These are phyloP conservation scores for Lasioglossum malachurum DNA, from an alignment of 2,888 invertebrate species.

Conservation along the genomic window DNA sequence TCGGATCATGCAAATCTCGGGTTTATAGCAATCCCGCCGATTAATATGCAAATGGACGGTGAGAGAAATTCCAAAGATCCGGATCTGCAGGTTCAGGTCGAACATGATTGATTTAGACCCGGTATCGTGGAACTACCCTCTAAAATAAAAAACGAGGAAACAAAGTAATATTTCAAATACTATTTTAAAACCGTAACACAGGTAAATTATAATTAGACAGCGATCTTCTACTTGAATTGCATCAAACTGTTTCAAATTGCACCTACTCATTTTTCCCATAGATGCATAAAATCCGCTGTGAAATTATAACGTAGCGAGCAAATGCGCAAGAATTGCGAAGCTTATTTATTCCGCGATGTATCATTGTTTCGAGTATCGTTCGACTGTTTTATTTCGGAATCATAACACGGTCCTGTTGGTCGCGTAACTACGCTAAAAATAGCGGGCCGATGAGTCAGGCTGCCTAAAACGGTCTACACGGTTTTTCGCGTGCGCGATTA, in stretches of 20 bases:
- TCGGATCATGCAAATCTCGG: constrained; percentile 11
- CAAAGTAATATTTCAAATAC: too few species aligned
- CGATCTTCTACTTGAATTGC: too few species aligned
- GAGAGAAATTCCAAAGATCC: not conserved
- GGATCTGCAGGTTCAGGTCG: not conserved
- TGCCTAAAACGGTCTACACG: constrained; percentile 12
- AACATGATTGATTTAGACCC: too few species aligned
- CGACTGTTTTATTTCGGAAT: not conserved
- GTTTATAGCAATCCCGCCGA: not conserved
- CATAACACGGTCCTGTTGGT: constrained; percentile 6
- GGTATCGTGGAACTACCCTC: too few species aligned
- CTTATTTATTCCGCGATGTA: not conserved
- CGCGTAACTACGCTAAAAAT: constrained; percentile 40
- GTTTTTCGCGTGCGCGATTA: constrained; percentile 12
- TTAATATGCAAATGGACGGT: not conserved
- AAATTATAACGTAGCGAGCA: not conserved
- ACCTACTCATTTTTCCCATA: too few species aligned
- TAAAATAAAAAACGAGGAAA: too few species aligned
- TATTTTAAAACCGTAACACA: too few species aligned
- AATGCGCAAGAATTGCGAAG: not conserved
- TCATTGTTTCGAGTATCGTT: not conserved
- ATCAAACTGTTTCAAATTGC: too few species aligned
- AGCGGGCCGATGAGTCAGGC: constrained; percentile 26
- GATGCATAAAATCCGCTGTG: too few species aligned
- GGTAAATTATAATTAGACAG: too few species aligned